phyloP scores from a whole-genome alignment of 2,888 invertebrate species.

The Ornithoptera priamus region DNA sequence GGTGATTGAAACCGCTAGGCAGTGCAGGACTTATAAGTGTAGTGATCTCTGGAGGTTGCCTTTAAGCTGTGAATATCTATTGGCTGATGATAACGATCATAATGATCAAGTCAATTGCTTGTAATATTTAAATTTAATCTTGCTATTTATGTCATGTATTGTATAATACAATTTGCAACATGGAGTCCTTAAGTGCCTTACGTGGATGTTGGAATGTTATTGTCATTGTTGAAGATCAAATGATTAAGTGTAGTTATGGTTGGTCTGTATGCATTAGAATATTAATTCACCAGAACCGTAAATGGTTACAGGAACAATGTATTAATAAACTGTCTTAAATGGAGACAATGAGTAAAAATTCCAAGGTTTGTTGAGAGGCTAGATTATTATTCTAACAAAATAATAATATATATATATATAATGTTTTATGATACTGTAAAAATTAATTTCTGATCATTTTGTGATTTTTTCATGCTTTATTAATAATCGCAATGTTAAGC shows the following conservation, averaged over 20 bases:
- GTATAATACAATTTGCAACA: slow-evolving; percentile 13
- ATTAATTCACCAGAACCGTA: slow-evolving; percentile 14
- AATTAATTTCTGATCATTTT: slow-evolving; percentile 9
- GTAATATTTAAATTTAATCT: slow-evolving; percentile 23
- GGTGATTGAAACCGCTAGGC: neutral
- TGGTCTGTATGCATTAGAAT: slow-evolving; percentile 16
- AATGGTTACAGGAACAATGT: slow-evolving; percentile 1
- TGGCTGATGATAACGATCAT: too few species aligned
- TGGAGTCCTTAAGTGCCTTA: slow-evolving; percentile 29
- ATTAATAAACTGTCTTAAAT: slow-evolving; percentile 6
- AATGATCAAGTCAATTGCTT: slow-evolving; percentile 18
- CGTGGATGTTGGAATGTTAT: slow-evolving; percentile 20
- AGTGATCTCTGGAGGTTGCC: too few species aligned
- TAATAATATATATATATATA: slow-evolving; percentile 2
- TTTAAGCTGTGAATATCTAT: too few species aligned
- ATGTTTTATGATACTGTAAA: slow-evolving; percentile 1
- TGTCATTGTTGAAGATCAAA: slow-evolving; percentile 24
- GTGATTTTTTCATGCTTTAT: too few species aligned
- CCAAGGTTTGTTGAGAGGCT: slow-evolving; percentile 26
- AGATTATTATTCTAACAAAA: slow-evolving; percentile 11
- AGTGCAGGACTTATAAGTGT: too few species aligned
- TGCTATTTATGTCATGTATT: slow-evolving; percentile 11
- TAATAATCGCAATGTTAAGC: too few species aligned
- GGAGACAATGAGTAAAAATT: slow-evolving; percentile 10
- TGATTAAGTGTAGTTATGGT: slow-evolving; percentile 21